Evolutionary conservation across 1,140 invertebrate species (phyloP).

Genomic region (Whitmania pigra): DNA sequence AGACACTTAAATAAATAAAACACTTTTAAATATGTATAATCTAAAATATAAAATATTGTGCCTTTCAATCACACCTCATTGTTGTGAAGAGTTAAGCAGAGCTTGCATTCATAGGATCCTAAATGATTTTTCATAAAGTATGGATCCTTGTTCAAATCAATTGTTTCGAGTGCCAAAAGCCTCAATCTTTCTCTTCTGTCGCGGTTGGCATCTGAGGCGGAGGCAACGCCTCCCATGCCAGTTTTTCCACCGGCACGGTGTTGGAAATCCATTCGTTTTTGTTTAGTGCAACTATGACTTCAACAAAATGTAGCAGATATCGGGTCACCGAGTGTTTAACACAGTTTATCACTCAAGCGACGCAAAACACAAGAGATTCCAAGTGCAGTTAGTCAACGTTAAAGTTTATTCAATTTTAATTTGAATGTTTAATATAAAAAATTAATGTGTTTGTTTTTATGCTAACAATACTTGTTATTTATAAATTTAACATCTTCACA

Average conservation of each 20-base stretch:
- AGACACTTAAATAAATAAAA: no score
- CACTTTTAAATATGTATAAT: background rate
- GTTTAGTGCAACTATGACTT: background rate
- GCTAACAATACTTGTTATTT: no score
- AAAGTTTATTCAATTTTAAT: no score
- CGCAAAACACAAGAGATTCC: no score
- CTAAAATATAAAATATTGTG: slow-evolving; percentile 38
- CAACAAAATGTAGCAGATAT: background rate
- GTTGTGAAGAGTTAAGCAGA: slow-evolving; percentile 95
- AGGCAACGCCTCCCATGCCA: slow-evolving; percentile 92
- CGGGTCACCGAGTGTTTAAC: no score
- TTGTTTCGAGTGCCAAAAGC: slow-evolving; percentile 92
- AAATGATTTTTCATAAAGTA: slow-evolving; percentile 47
- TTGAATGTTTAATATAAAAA: no score
- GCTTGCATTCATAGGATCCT: slow-evolving; percentile 91
- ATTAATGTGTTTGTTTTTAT: no score
- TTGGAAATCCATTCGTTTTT: slow-evolving; percentile 38
- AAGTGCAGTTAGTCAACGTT: no score
- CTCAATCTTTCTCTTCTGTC: slow-evolving; percentile 87
- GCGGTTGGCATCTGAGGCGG: slow-evolving; percentile 92
- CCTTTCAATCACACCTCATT: slow-evolving; percentile 96
- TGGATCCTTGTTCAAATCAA: slow-evolving; percentile 83
- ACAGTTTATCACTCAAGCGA: no score
- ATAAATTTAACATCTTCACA: no score
- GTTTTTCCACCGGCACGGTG: slow-evolving; percentile 83